Conservation (phyloP, 2,888 invertebrate genomes). For the Pediacus dermestoides region DNA sequence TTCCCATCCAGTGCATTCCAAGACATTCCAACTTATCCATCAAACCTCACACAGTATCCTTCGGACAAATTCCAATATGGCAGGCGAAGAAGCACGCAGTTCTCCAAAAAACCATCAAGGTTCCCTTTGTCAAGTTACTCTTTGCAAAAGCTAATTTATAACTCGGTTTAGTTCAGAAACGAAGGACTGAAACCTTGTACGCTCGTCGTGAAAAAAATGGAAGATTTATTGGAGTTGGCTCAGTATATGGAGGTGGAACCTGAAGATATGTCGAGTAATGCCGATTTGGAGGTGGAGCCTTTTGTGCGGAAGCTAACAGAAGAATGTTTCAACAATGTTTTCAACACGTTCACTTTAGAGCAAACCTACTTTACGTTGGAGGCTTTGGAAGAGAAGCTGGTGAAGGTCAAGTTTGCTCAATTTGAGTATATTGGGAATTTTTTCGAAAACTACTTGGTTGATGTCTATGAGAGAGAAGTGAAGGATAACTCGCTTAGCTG, state of each 20-base stretch:
- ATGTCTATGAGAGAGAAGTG: slow-evolving; percentile 20
- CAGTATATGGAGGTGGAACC: too few species aligned
- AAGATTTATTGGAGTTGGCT: slow-evolving; percentile 22
- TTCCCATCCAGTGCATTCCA: slow-evolving; percentile 22
- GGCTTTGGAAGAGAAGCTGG: slow-evolving; percentile 9
- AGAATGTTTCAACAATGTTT: slow-evolving; percentile 19
- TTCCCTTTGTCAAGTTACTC: too few species aligned
- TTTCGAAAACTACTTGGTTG: slow-evolving; percentile 22
- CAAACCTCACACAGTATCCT: slow-evolving; percentile 19
- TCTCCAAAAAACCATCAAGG: too few species aligned
- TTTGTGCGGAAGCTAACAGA: slow-evolving; percentile 15
- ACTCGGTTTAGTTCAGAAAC: slow-evolving; percentile 21
- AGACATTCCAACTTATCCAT: slow-evolving; percentile 21
- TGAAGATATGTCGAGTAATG: too few species aligned
- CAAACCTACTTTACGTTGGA: slow-evolving; percentile 14
- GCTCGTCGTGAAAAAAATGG: slow-evolving; percentile 19
- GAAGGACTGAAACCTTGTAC: slow-evolving; percentile 20
- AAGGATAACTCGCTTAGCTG: background rate
- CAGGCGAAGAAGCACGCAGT: slow-evolving; percentile 17
- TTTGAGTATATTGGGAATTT: slow-evolving; percentile 24
- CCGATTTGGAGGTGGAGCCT: slow-evolving; percentile 4
- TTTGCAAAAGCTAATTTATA: too few species aligned
- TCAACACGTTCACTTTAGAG: slow-evolving; percentile 21
- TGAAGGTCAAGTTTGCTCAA: slow-evolving; percentile 24
- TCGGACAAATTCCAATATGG: slow-evolving; percentile 29